A percentile compares a stretch with the other conserved stretches of the same genome.
Evolutionary conservation across 2,113 vertebrate genomes (phyloP).

Genomic region (Cromileptes altivelis): DNA sequence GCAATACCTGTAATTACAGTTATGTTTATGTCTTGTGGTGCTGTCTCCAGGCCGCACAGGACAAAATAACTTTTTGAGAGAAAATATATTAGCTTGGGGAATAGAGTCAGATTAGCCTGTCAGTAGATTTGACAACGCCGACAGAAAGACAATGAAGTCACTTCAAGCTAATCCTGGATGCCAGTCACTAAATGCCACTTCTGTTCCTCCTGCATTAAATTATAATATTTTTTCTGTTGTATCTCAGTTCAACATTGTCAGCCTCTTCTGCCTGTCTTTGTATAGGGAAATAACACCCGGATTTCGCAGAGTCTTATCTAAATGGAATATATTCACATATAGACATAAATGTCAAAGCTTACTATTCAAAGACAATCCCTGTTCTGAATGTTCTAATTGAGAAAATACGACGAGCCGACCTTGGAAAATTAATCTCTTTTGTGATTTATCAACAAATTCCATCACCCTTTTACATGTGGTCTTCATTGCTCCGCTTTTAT

Average conservation of each 20-base stretch:
- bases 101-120: conserved; percentile 39
- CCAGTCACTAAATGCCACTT: conserved; percentile 52
- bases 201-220: conserved; percentile 41
- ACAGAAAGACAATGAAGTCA: conserved; percentile 55
- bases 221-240: conserved; percentile 6
- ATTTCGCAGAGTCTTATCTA: conserved; percentile 28
- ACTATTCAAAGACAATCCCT: conserved; percentile 9
- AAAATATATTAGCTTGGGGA: conserved; percentile 27
- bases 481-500: conserved; percentile 8
- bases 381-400: conserved; percentile 9
- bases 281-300: conserved; percentile 9
- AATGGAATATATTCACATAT: conserved; percentile 14
- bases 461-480: conserved; percentile 8
- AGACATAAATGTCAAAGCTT: conserved; percentile 19
- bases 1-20: conserved; percentile 36
- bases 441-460: conserved; percentile 24
- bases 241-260: conserved; percentile 31
- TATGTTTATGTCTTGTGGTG: conserved; percentile 50
- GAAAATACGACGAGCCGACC: neutral
- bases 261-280: conserved; percentile 21
- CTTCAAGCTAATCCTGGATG: conserved; percentile 56
- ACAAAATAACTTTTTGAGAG: conserved; percentile 29
- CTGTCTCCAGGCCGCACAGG: conserved; percentile 7
- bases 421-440: neutral
- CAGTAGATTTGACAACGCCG: conserved; percentile 46